Percentiles rank a stretch among this genome's conserved stretches.
phyloP scores from a whole-genome alignment of 1,140 invertebrate genomes.

The Ceratosolen solmsi region DNA sequence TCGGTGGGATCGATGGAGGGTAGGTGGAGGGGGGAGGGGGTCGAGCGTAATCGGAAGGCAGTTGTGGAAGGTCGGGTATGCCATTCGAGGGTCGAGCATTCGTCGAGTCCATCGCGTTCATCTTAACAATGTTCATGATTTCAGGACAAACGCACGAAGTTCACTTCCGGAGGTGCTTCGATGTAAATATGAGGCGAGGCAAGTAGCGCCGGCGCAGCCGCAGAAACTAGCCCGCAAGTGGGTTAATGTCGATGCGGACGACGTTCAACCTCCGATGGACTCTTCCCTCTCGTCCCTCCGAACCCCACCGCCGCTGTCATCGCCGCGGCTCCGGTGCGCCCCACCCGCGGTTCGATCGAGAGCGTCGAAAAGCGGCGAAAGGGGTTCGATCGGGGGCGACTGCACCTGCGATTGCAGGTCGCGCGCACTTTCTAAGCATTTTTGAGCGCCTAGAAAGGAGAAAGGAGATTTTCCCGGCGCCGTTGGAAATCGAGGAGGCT shows the following conservation, averaged over 20 bases:
- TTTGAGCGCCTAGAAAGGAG: slow-evolving; percentile 45
- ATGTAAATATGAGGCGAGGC: slow-evolving; percentile 33
- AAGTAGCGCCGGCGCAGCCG: neutral
- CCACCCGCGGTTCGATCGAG: neutral
- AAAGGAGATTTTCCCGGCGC: slow-evolving; percentile 43
- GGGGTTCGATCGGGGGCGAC: slow-evolving; percentile 33
- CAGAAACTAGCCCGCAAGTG: slow-evolving; percentile 51
- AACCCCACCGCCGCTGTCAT: neutral
- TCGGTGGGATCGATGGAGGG: too few species aligned
- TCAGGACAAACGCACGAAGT: slow-evolving; percentile 12
- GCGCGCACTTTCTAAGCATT: slow-evolving; percentile 44
- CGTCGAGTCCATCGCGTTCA: too few species aligned
- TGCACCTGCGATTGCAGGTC: slow-evolving; percentile 32
- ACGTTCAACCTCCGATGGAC: neutral
- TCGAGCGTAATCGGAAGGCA: too few species aligned
- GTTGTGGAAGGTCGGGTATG: too few species aligned
- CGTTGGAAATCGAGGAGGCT: slow-evolving; percentile 42
- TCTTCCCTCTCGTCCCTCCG: neutral
- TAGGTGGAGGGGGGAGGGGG: too few species aligned
- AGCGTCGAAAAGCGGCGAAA: slow-evolving; percentile 26
- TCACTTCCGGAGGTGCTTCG: neutral
- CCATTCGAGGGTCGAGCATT: too few species aligned
- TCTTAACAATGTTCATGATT: too few species aligned
- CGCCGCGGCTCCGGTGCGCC: neutral
- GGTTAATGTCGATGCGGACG: slow-evolving; percentile 54